Evolutionary conservation across 30 jellyfish, hydroid and myxozoan genomes (phyloP), one percentile per base, ranked within the genome.

Genomic region (Aurelia sp.): DNA sequence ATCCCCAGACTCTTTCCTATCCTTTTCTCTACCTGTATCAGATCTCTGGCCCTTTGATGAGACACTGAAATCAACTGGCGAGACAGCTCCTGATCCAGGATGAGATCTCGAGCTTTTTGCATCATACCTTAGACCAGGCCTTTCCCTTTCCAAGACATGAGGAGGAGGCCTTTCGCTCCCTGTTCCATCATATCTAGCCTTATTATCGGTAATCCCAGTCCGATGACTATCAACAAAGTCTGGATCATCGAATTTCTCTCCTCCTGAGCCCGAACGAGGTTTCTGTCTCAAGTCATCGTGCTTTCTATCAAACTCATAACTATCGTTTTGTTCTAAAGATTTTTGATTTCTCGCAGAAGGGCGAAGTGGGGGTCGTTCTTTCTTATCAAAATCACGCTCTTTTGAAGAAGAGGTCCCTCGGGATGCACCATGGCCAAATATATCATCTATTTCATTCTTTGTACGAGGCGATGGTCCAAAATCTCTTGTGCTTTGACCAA

Each of bases 211-310:
- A 44, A 44, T 44, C 8, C 55, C 55, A 44, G 55, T 44, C 55
- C 15, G 55, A 16, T 10, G 55, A 44, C 10, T 44, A 44, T 44
- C 55, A 44, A 44, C 15, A 44, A 44, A 44, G 13, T 44, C 55
- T 44, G 55, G 10, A 44, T 44, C 55, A 44, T 44, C 55, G 55
- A 44, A 44, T 8, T 44, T 44, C 55, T 44, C 77, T 41, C 65
- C 70, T 40, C 65, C 76, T 11, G 90, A 81, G 19, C 85, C 85
- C 17, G 91, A 82, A n/a, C 78, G 85, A 31, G 85, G 62, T 27
- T 70, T 44, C 15, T 44, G 55, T 44, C 13, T 12, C 17, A 79
- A 15, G 15, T 73, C 84, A 51, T 73, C 84, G 8, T 18, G 69
- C 16, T 21, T 59, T 59, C 33, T 18, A 13, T 59, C 69, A 59